Conservation (phyloP, 1,140 invertebrate genomes). For the Lepidostoma basale region DNA sequence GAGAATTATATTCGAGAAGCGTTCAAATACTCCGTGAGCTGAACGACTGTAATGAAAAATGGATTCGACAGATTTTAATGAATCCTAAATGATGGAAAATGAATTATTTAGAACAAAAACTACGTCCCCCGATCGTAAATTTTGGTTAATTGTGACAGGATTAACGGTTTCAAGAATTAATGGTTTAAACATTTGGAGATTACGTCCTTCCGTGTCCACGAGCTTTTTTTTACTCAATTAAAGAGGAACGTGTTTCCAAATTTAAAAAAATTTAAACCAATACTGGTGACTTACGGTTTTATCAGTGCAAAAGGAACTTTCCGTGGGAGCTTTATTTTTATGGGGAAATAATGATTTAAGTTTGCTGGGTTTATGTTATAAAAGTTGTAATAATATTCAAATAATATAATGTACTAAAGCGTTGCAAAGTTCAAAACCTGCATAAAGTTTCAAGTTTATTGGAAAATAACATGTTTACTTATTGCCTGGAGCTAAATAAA, state of each 20-base stretch:
- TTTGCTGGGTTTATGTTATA: too few species aligned
- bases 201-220: too few species aligned
- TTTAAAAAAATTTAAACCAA: too few species aligned
- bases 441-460: background rate
- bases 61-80: slow-evolving; percentile 25
- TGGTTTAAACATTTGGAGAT: background rate
- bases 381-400: too few species aligned
- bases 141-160: background rate
- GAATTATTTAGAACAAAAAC: background rate
- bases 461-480: background rate
- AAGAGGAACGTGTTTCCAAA: too few species aligned
- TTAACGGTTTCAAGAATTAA: background rate
- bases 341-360: too few species aligned
- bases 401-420: too few species aligned
- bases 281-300: too few species aligned
- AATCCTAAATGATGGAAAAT: slow-evolving; percentile 1
- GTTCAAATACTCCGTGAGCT: slow-evolving; percentile 24
- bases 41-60: background rate
- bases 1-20: slow-evolving; percentile 22
- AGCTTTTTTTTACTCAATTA: too few species aligned
- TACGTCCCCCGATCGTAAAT: background rate
- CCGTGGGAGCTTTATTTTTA: too few species aligned
- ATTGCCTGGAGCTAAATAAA: background rate
- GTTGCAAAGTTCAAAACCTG: too few species aligned
- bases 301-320: too few species aligned